phyloP scores from a whole-genome alignment of 2,113 vertebrate species.

The Aythya baeri region DNA sequence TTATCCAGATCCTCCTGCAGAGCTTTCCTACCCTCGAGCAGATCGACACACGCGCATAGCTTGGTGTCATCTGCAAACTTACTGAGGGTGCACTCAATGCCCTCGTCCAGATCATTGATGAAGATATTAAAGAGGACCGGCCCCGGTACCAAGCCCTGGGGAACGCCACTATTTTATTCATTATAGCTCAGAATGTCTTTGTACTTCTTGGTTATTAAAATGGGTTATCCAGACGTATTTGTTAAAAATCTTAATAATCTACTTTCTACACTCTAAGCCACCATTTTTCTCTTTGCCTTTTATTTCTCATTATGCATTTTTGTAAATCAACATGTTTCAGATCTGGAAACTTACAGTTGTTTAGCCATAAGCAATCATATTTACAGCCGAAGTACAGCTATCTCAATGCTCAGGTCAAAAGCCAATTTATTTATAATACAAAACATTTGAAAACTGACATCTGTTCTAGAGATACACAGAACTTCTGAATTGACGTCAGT shows the following conservation, averaged over 20 bases:
- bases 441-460: slow-evolving; percentile 68
- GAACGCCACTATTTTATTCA: not conserved
- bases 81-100: too few relatives aligned
- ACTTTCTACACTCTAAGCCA: not conserved
- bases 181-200: not conserved
- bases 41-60: too few relatives aligned
- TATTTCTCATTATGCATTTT: not conserved
- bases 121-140: too few relatives aligned
- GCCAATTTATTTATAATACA: slow-evolving; percentile 69
- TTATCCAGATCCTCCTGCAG: too few relatives aligned
- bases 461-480: slow-evolving; percentile 65
- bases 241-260: not conserved
- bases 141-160: too few relatives aligned
- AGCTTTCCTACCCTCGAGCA: too few relatives aligned
- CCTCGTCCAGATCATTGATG: too few relatives aligned
- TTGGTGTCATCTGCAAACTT: too few relatives aligned
- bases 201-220: not conserved
- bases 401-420: slow-evolving; percentile 58
- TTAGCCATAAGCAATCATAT: slow-evolving; percentile 57
- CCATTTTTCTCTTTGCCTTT: not conserved
- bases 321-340: not conserved
- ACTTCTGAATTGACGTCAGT: slow-evolving; percentile 69
- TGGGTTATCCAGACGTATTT: not conserved
- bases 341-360: slow-evolving; percentile 17
- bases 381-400: slow-evolving; percentile 44